Base-by-base conservation (phyloP, 2,113 vertebrate genomes). In the Mixornis gularis region DNA sequence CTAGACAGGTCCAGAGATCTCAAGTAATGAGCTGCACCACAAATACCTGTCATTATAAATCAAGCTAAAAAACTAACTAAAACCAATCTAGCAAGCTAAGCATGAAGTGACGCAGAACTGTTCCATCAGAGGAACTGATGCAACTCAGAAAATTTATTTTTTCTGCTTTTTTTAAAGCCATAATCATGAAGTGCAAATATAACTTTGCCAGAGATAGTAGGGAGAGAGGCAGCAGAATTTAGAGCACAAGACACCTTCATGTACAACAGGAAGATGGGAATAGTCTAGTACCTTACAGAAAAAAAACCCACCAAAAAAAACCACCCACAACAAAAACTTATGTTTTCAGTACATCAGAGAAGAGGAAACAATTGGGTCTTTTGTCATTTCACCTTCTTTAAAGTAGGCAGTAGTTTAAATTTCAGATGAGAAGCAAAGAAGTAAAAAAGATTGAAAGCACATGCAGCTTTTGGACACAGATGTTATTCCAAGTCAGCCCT, bases 241-340 rank as follows among this genome's bases (percentile, higher is more conserved):
- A 38, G 8, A 34, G 9, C 13, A 26, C 25, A 12, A 72, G 27
- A 41, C 4, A 2, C 4, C 4, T 19, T 27, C 10, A 32, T 8
- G 26, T 21, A 24, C 7, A 70, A 16, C 6, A 85, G 9, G 17
- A 60, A 66, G 82, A 62, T 7, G 3, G 24, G 46, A 66, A 76
- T 30, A 58, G 3, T 6, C 7, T 32, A 22, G 14, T 19, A 44
- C 14, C 3, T 36, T n/a, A 32, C 0, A 3, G 5, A 36, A 90
- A 24, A 36, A 68, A 74, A 38, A 21, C 10, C 10, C 10, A n/a
- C 49, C 25, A 30, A 41, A 41, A 41, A 53, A 53, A n/a, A n/a
- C n/a, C n/a, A n/a, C n/a, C n/a, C n/a, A n/a, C n/a, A n/a, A n/a
- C n/a, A n/a, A n/a, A 52, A 30, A 24, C 10, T 38, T 38, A 26